phyloP scores from a whole-genome alignment of 2,113 vertebrate species.

The Accipiter cooperii region DNA sequence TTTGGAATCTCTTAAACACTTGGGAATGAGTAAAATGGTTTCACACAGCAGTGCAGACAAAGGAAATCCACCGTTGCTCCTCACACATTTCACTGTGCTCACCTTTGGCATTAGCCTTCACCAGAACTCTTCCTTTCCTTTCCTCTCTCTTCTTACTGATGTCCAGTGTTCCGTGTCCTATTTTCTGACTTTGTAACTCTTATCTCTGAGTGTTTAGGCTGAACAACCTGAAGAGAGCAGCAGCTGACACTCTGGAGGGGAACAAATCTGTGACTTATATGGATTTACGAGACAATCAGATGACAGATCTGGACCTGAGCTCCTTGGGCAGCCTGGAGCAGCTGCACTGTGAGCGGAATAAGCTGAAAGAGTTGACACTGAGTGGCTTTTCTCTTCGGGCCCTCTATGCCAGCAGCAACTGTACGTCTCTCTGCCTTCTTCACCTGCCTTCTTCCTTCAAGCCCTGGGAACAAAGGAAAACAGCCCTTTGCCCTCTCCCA shows the following conservation, averaged over 20 bases:
- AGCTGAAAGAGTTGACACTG: conserved; percentile 81
- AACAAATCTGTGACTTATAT: conserved; percentile 84
- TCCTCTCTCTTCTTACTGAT: neutral
- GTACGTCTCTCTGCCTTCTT: conserved; percentile 71
- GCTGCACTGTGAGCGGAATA: conserved; percentile 90
- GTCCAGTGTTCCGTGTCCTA: neutral
- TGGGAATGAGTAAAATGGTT: neutral
- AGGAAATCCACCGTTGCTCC: neutral
- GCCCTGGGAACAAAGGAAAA: neutral
- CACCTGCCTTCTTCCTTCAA: neutral
- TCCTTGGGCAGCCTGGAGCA: conserved; percentile 84
- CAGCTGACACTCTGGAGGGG: conserved; percentile 74
- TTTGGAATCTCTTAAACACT: neutral
- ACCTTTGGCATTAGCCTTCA: neutral
- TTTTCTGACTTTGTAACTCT: conserved; percentile 15
- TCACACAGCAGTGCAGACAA: neutral
- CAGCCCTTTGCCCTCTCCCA: neutral
- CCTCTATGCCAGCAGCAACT: conserved; percentile 82
- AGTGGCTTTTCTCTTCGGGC: conserved; percentile 86
- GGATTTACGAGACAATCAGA: conserved; percentile 88
- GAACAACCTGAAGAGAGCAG: conserved; percentile 80
- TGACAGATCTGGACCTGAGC: conserved; percentile 85
- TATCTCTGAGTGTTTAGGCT: conserved; percentile 74
- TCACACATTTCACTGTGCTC: neutral
- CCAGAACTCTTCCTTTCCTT: neutral